These are phyloP conservation scores for Drosophila subsilvestris DNA, from an alignment of 2,888 invertebrate species.

Conservation along the genomic window DNA sequence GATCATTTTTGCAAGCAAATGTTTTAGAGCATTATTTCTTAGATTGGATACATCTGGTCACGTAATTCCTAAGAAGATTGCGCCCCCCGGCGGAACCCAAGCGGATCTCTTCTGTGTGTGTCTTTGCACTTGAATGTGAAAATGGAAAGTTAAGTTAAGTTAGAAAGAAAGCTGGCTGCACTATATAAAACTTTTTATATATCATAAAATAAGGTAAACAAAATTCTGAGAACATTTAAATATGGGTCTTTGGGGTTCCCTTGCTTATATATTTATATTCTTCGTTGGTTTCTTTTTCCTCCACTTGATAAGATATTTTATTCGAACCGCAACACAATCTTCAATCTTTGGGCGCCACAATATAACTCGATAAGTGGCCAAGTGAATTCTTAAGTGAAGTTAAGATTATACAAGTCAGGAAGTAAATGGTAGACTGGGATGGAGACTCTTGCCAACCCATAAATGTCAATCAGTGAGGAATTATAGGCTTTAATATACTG, in stretches of 20 bases:
- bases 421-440: neutral
- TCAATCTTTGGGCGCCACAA: neutral
- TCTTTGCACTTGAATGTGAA: slow-evolving; percentile 7
- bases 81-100: neutral
- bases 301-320: neutral
- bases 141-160: slow-evolving; percentile 21
- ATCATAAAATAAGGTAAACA: neutral
- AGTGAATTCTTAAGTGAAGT: neutral
- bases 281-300: neutral
- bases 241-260: neutral
- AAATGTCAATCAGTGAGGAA: neutral
- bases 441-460: neutral
- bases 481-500: no score
- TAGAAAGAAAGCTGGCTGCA: slow-evolving; percentile 18
- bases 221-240: neutral
- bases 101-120: neutral
- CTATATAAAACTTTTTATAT: neutral
- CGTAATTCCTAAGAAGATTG: slow-evolving; percentile 28
- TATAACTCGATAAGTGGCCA: neutral
- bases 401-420: slow-evolving; percentile 15
- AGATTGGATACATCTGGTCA: slow-evolving; percentile 15
- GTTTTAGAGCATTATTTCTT: slow-evolving; percentile 1
- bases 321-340: neutral
- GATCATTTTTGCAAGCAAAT: slow-evolving; percentile 2
- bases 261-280: neutral